These are phyloP conservation scores for Gymnocephalus cernua DNA, from an alignment of 2,113 vertebrate genomes.

Conservation along the genomic window DNA sequence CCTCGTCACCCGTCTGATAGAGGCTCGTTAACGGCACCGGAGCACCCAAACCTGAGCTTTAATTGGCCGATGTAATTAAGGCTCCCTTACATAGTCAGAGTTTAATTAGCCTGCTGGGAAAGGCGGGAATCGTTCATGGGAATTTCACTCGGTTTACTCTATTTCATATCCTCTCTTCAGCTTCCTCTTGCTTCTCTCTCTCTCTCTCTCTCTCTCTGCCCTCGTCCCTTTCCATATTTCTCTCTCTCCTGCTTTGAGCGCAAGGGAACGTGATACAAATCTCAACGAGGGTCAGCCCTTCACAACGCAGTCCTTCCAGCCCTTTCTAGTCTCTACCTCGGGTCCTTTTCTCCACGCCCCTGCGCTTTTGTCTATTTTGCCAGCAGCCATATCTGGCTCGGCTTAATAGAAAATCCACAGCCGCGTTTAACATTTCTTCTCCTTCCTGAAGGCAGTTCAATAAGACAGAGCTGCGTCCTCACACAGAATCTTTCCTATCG, in stretches of 20 bases:
- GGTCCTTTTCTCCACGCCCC: conserved; percentile 2
- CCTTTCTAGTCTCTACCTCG: conserved; percentile 21
- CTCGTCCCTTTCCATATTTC: not conserved
- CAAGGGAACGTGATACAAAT: conserved; percentile 69
- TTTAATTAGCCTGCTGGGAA: conserved; percentile 81
- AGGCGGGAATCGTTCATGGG: conserved; percentile 49
- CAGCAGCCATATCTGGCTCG: conserved; percentile 34
- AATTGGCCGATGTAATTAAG: conserved; percentile 82
- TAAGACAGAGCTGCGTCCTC: conserved; percentile 36
- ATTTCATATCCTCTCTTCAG: conserved; percentile 24
- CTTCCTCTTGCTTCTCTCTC: conserved; percentile 20
- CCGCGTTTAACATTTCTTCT: conserved; percentile 17
- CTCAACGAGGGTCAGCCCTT: conserved; percentile 53
- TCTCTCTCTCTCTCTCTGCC: not conserved
- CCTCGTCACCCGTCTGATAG: conserved; percentile 31
- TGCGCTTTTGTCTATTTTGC: conserved; percentile 10
- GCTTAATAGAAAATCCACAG: conserved; percentile 50
- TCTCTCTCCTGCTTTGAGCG: conserved; percentile 52
- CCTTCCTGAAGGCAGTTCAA: conserved; percentile 42
- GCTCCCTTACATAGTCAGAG: conserved; percentile 76
- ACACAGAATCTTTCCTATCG: conserved; percentile 48
- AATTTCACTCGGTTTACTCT: conserved; percentile 41
- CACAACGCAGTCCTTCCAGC: conserved; percentile 9
- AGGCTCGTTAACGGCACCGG: conserved; percentile 72
- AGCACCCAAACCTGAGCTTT: conserved; percentile 63